A percentile compares a stretch with the other conserved stretches of the same genome.
phyloP scores from a whole-genome alignment of 2,797 vertebrate species.

The Thaleichthys pacificus region DNA sequence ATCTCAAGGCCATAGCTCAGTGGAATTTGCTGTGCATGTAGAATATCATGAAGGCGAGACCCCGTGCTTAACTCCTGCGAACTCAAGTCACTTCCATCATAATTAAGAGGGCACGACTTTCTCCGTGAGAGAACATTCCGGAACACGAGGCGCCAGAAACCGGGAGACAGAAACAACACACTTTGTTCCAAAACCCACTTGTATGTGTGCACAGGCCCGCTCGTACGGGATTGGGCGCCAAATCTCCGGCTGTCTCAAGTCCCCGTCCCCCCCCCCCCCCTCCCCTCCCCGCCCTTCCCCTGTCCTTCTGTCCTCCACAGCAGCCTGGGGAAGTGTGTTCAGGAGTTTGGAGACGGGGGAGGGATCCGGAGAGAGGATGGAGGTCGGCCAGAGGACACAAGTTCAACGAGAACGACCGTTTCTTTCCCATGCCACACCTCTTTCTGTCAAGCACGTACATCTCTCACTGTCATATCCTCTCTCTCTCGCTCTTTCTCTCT shows the following conservation, averaged over 20 bases:
- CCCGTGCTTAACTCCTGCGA: background rate
- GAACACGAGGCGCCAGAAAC: too few species aligned
- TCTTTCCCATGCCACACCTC: background rate
- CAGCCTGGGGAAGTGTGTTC: background rate
- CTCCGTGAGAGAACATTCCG: too few species aligned
- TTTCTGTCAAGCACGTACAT: background rate
- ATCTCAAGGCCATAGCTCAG: too few species aligned
- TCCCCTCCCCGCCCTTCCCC: background rate
- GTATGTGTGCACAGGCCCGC: too few species aligned
- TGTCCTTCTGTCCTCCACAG: background rate
- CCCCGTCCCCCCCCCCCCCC: too few species aligned
- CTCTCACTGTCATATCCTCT: background rate
- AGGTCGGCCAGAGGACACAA: background rate
- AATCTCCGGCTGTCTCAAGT: slow-evolving; percentile 1
- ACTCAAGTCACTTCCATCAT: background rate
- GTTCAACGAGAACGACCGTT: background rate
- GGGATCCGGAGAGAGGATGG: background rate
- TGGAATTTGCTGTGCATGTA: background rate
- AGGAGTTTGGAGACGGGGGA: background rate
- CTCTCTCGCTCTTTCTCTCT: background rate
- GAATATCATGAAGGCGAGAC: background rate
- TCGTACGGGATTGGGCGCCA: background rate
- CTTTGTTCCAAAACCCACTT: too few species aligned
- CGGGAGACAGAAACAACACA: too few species aligned
- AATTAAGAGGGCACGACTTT: background rate